Evolutionary conservation across 1,140 invertebrate genomes (phyloP).

Genomic region (Leguminivora glycinivorella): DNA sequence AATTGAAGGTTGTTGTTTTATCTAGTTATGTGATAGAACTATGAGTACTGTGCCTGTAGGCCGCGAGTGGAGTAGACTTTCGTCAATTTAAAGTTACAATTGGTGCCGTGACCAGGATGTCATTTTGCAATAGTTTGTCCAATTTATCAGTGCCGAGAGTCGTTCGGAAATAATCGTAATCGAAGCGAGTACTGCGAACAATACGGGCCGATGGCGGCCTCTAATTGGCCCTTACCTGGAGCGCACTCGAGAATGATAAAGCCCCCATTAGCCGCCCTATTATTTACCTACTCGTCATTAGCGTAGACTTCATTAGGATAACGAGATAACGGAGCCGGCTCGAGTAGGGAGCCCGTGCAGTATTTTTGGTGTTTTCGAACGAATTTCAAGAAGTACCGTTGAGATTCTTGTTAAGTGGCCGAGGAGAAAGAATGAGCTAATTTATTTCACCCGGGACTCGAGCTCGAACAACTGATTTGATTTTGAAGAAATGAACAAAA

Average conservation of each 20-base stretch:
- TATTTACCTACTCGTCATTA: slow-evolving; percentile 80
- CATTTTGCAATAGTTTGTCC: slow-evolving; percentile 76
- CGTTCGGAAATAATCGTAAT: slow-evolving; percentile 77
- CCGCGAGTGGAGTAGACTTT: neutral
- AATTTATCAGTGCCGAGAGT: slow-evolving; percentile 75
- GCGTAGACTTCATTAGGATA: slow-evolving; percentile 79
- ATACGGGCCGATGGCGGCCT: slow-evolving; percentile 76
- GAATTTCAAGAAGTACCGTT: slow-evolving; percentile 58
- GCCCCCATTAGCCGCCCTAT: slow-evolving; percentile 78
- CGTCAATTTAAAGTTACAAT: slow-evolving; percentile 61
- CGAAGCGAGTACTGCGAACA: slow-evolving; percentile 74
- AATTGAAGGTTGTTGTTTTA: neutral
- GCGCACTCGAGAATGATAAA: slow-evolving; percentile 79
- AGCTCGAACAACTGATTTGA: slow-evolving; percentile 1
- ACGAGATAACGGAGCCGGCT: slow-evolving; percentile 76
- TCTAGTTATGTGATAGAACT: neutral
- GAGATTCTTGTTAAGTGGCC: slow-evolving; percentile 45
- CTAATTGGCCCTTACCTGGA: slow-evolving; percentile 79
- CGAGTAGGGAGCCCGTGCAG: slow-evolving; percentile 53
- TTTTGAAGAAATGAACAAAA: neutral
- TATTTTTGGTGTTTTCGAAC: slow-evolving; percentile 71
- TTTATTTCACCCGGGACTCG: slow-evolving; percentile 54
- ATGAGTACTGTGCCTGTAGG: too few relatives aligned
- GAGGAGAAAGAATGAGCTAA: slow-evolving; percentile 57
- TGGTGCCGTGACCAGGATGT: slow-evolving; percentile 62